Base-by-base conservation (phyloP, 2,797 vertebrate genomes). In the Glossophaga mutica region DNA sequence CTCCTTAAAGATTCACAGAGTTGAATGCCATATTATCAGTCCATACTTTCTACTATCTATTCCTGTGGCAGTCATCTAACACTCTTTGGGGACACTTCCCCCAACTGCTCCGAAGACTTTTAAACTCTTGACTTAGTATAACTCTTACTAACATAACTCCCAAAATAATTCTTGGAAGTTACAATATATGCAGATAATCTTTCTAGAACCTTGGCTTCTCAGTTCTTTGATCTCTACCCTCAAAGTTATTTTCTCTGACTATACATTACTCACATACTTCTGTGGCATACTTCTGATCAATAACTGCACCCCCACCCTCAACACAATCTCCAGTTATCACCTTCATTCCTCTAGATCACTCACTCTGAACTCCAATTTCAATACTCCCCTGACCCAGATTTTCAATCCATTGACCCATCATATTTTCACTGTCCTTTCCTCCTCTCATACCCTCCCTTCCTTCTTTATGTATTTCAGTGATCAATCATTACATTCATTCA, bases 141-240 rank as follows among this genome's bases (percentile, higher is more conserved):
- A 87, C 12, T 74, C 21, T 90, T 82, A 91, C n/a, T 32, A 93
- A 74, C 3, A 10, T 52, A 19, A 71, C 10, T 79, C 15, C 14
- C 19, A 85, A 85, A 95, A 68, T 68, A 73, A 24, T 29, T 44
- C 44, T 93, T 67, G n/a, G 37, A 67, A 84, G 52, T 29, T 81
- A 71, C 9, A 57, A 73, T 29, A 34, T 29, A 57, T 29, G 62
- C 1, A 67, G 42, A 73, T 62, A 29, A 78, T 88, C 11, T 48
- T 81, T 92, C 82, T 14, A 68, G 16, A 44, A 48, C 5, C 18
- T 52, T 50, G 12, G 15, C 2, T 92, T 82, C 65, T 93, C 6
- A 18, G 15, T 59, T 95, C 96, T 85, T 89, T 93, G 74, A 78
- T 84, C 32, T 95, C 26, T 73, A 50, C 59, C 92, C 77, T 67